A percentile compares a stretch with the other conserved stretches of the same genome.
Conservation (phyloP, 2,797 vertebrate genomes). For the Falco biarmicus region DNA sequence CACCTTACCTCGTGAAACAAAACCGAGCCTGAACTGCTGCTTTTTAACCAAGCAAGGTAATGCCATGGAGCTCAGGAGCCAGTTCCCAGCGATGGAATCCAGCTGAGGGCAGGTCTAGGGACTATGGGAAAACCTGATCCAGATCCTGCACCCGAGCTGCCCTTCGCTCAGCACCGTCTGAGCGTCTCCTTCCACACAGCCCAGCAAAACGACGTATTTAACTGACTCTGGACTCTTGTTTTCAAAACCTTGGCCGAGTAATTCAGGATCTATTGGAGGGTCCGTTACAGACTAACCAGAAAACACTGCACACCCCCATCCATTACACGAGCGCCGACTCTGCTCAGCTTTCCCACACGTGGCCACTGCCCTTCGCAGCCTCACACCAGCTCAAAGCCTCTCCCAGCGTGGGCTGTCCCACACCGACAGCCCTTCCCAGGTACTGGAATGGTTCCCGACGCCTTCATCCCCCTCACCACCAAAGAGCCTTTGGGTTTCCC, state of each 20-base stretch:
- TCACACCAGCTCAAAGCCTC: accelerated
- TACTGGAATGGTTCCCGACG: accelerated
- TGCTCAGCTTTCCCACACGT: accelerated
- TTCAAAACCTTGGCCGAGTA: accelerated
- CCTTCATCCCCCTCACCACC: background rate
- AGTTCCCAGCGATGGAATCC: accelerated
- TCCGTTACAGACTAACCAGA: accelerated
- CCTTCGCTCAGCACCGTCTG: accelerated
- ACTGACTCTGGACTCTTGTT: accelerated
- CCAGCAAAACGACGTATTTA: accelerated
- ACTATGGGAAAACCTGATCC: background rate
- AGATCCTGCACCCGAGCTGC: background rate
- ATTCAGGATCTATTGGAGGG: background rate
- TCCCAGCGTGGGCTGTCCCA: accelerated
- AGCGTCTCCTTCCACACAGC: background rate
- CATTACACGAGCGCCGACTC: accelerated
- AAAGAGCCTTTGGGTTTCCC: accelerated
- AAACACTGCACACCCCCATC: accelerated
- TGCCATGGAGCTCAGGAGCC: accelerated
- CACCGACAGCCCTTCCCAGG: accelerated
- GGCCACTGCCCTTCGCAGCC: background rate
- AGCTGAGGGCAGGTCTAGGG: background rate
- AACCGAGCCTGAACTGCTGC: too few species aligned
- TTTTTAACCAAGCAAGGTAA: background rate
- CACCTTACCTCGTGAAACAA: accelerated